Conservation (phyloP, 2,888 invertebrate genomes). For the Parascotia fuliginaria region DNA sequence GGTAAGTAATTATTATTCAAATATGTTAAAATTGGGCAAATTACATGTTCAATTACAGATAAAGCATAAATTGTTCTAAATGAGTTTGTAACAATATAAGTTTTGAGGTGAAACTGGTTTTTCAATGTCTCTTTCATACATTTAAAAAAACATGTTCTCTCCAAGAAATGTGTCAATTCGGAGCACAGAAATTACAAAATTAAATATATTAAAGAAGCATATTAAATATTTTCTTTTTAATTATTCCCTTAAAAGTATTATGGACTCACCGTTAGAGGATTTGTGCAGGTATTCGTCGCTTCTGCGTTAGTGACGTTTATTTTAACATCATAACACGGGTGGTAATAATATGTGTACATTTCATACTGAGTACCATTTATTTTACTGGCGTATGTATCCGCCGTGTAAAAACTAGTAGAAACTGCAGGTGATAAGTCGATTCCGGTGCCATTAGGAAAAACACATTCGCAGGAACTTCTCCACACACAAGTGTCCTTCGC, state of each 20-base stretch:
- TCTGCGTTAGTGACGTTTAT: constrained; percentile 44
- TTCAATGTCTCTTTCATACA: no score
- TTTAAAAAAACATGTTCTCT: no score
- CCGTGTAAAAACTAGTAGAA: constrained; percentile 58
- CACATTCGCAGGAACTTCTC: constrained; percentile 72
- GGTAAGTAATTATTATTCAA: no score
- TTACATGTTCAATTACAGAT: no score
- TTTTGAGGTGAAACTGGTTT: no score
- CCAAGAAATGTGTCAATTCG: no score
- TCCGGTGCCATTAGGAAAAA: constrained; percentile 79
- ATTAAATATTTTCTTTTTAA: no score
- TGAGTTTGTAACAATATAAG: no score
- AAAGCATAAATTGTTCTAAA: no score
- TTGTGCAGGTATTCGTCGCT: constrained; percentile 51
- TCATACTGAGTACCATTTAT: constrained; percentile 50
- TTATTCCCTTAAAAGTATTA: not conserved
- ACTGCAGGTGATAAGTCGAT: constrained; percentile 70
- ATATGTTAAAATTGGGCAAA: no score
- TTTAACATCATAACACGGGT: constrained; percentile 70
- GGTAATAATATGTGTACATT: constrained; percentile 69
- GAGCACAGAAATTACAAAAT: no score
- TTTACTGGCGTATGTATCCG: constrained; percentile 52
- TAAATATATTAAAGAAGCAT: no score
- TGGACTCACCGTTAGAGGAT: constrained; percentile 63
- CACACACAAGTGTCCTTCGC: constrained; percentile 63